phyloP scores from a whole-genome alignment of 2,797 vertebrate species.

The Intellagama lesueurii region DNA sequence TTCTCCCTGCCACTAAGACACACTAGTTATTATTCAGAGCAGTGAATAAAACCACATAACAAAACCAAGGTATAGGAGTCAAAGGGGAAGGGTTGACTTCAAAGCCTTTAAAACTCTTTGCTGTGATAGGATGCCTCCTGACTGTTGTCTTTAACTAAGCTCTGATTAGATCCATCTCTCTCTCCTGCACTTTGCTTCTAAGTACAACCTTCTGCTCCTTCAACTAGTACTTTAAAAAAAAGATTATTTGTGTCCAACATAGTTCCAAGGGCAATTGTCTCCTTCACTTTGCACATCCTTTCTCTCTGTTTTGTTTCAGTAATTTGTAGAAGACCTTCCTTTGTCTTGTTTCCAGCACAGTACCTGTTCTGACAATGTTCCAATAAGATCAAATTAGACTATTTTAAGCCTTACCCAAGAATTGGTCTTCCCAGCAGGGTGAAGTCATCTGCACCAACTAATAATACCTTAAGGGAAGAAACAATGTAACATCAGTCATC shows the following conservation, averaged over 20 bases:
- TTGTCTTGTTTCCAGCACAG: background rate
- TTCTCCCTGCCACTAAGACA: background rate
- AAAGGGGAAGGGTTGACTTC: background rate
- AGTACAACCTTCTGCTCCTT: background rate
- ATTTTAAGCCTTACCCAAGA: slow-evolving; percentile 80
- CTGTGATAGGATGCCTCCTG: background rate
- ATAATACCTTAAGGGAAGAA: slow-evolving; percentile 79
- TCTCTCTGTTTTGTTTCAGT: background rate
- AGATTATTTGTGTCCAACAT: background rate
- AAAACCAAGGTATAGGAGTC: background rate
- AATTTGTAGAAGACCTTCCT: background rate
- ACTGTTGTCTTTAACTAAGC: background rate
- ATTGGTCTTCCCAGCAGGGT: slow-evolving; percentile 90
- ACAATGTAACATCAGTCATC: background rate
- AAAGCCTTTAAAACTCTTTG: background rate
- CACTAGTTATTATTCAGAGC: background rate
- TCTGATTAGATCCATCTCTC: background rate
- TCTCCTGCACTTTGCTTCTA: background rate
- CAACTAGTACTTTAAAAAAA: background rate
- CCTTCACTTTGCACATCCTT: background rate
- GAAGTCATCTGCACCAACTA: slow-evolving; percentile 89
- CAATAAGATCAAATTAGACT: background rate
- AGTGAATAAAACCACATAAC: background rate
- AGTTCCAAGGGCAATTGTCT: background rate
- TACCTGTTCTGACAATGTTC: background rate